A percentile compares a stretch with the other conserved stretches of the same genome.
Evolutionary conservation across 2,888 invertebrate genomes (phyloP).

Genomic region (Drosophila picticornis): DNA sequence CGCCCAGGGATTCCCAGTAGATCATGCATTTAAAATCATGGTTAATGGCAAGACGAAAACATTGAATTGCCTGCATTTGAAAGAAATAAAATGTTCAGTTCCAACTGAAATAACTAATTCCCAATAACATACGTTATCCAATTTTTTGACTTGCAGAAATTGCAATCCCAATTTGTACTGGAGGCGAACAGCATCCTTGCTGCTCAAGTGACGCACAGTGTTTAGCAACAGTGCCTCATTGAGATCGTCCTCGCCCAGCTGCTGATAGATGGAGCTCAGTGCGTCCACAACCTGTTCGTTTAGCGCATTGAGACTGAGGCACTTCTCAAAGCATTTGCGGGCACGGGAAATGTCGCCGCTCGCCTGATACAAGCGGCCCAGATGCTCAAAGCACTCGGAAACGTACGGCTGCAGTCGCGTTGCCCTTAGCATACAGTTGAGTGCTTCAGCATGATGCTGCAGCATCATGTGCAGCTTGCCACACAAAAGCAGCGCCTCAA

Average conservation of each 20-base stretch:
- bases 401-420: constrained; percentile 91
- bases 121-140: constrained; percentile 85
- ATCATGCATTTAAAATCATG: constrained; percentile 89
- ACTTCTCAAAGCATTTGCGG: constrained; percentile 93
- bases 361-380: constrained; percentile 91
- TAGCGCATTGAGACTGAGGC: constrained; percentile 90
- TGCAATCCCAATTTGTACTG: constrained; percentile 94
- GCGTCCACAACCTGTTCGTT: constrained; percentile 89
- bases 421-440: constrained; percentile 89
- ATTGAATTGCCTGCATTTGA: constrained; percentile 88
- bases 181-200: constrained; percentile 89
- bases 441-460: constrained; percentile 87
- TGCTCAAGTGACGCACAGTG: constrained; percentile 85
- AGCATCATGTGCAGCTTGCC: constrained; percentile 81
- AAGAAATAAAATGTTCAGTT: fast-evolving
- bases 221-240: constrained; percentile 81
- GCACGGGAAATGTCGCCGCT: constrained; percentile 90
- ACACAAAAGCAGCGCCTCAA: constrained; percentile 71
- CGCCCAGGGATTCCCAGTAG: constrained; percentile 95
- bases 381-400: constrained; percentile 90
- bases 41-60: constrained; percentile 91
- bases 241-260: constrained; percentile 87
- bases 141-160: constrained; percentile 90
- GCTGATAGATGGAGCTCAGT: constrained; percentile 91
- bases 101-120: not conserved